Evolutionary conservation across 2,797 vertebrate species (phyloP), one percentile per base, ranked within the genome.

Genomic region (Fundulus diaphanus): DNA sequence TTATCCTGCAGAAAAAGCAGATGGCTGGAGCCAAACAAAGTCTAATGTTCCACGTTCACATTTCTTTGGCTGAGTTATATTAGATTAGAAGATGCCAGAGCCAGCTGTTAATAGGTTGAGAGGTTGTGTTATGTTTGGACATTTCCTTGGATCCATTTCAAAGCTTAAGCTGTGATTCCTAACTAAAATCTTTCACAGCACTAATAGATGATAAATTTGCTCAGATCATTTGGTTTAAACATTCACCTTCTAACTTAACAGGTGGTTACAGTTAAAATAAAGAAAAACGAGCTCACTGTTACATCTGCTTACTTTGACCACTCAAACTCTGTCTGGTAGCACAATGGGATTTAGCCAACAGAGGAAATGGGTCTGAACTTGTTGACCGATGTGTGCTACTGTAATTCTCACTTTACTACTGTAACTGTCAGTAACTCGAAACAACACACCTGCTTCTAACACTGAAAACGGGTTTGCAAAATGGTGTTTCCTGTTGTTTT

Each of bases 21-120:
- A 92, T 93, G 92, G 90, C 52, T 81, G 57, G 74, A 76, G 80
- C 80, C 75, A 54, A 85, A 84, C 82, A 74, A 82, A 78, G 80
- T 89, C 54, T 92, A 82, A 89, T 73, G 89, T 92, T 92, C 61
- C 89, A 78, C 65, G 82, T 87, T 88, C 79, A 81, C 87, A 80
- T 87, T 65, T 70, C 70, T 80, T 73, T 69, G 78, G 51, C 68
- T 71, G 79, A 78, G 49, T 70, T 76, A 66, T 74, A 94, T 94
- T 86, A 68, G 80, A 92, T 93, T 90, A 91, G 79, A 78, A 24
- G 83, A 91, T 74, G 85, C 73, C 44, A 54, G 81, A 87, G 15
- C 82, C 85, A 93, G 88, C 89, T 93, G 89, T 79, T 70, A 20
- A 74, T 15, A 46, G 20, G 31, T 3, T 16, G 29, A 57, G 44